phyloP scores from a whole-genome alignment of 2,888 invertebrate species.

The Phaedon cochleariae region DNA sequence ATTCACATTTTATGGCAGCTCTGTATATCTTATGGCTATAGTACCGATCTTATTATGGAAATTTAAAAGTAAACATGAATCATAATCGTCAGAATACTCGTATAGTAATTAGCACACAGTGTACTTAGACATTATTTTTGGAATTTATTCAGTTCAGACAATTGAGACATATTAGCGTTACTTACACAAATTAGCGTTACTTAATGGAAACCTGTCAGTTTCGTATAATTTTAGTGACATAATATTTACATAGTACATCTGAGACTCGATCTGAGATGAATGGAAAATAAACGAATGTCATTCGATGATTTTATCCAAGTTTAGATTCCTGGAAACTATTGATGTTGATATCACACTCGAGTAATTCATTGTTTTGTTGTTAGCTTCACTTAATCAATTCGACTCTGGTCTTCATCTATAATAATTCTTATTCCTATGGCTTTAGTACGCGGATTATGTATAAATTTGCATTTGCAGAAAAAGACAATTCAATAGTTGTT shows the following conservation, averaged over 20 bases:
- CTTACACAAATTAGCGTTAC: conserved; percentile 14
- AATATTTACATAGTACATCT: background rate
- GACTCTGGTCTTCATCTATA: no score
- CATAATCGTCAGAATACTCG: background rate
- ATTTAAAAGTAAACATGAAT: background rate
- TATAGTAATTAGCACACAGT: background rate
- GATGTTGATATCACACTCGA: background rate
- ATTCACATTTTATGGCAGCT: no score
- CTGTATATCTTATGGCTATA: no score
- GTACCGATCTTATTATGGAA: no score
- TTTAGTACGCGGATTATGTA: no score
- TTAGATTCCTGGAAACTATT: background rate
- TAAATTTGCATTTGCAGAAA: no score
- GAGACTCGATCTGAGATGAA: background rate
- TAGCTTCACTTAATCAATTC: no score
- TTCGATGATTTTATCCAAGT: background rate
- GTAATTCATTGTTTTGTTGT: background rate
- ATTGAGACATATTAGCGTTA: conserved; percentile 21
- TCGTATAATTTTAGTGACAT: background rate
- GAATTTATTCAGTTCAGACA: conserved; percentile 1
- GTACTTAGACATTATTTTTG: conserved; percentile 18
- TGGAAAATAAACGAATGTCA: background rate
- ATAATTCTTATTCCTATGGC: no score
- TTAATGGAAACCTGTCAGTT: conserved; percentile 17
- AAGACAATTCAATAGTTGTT: no score